Conservation (phyloP, 2,113 vertebrate species). For the Melospiza melodia region DNA sequence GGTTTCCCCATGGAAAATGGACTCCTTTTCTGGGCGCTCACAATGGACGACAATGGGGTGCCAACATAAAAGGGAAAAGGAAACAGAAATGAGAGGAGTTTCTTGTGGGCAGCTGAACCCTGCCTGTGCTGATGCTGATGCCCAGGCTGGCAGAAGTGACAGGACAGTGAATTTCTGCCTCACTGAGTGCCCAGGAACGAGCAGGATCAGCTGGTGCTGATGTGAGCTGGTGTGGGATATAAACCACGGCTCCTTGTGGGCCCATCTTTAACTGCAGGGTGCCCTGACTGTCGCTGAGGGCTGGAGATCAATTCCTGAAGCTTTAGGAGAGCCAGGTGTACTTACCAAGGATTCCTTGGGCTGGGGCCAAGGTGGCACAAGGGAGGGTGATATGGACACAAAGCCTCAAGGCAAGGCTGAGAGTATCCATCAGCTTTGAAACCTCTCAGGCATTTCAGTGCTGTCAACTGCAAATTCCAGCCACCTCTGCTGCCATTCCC, state of each 20-base stretch:
- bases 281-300: background rate
- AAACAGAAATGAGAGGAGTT: background rate
- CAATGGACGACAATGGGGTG: too few relatives aligned
- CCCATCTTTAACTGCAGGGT: background rate
- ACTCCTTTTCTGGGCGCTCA: too few relatives aligned
- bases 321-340: background rate
- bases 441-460: background rate
- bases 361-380: background rate
- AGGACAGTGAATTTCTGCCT: background rate
- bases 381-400: background rate
- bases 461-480: background rate
- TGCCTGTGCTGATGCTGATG: background rate
- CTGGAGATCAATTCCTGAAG: background rate
- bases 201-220: background rate
- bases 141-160: accelerated
- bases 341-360: background rate
- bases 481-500: background rate
- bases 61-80: background rate
- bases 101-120: background rate
- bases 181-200: background rate
- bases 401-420: background rate
- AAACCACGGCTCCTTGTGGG: background rate
- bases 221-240: background rate
- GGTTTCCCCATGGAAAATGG: too few relatives aligned
- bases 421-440: background rate